These are phyloP conservation scores for Cyprinus carpio DNA, from an alignment of 2,113 vertebrate genomes.

Conservation along the genomic window DNA sequence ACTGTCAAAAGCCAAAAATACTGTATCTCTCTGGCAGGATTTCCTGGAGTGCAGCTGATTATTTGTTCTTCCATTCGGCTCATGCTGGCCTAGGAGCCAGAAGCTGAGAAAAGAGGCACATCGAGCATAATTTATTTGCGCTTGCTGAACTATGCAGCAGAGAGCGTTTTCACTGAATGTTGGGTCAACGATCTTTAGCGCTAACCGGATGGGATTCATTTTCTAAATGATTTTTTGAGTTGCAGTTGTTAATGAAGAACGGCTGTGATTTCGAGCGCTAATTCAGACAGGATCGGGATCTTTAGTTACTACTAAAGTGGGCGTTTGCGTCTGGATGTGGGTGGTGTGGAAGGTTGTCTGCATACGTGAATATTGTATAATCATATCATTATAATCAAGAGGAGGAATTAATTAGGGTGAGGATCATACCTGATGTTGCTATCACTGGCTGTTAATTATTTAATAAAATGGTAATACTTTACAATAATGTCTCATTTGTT, in stretches of 20 bases:
- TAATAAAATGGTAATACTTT: too few species aligned
- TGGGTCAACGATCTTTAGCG: conserved; percentile 62
- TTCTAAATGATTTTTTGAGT: not conserved
- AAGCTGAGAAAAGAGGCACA: conserved; percentile 62
- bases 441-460: too few species aligned
- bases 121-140: conserved; percentile 68
- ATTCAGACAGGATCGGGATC: not conserved
- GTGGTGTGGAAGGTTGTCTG: not conserved
- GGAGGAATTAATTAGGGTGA: not conserved
- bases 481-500: too few species aligned
- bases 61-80: conserved; percentile 43
- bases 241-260: not conserved
- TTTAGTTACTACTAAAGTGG: conserved; percentile 1
- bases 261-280: not conserved
- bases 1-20: conserved; percentile 41
- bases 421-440: not conserved
- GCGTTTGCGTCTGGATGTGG: not conserved
- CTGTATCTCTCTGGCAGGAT: not conserved
- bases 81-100: conserved; percentile 52
- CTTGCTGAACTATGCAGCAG: conserved; percentile 53
- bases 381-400: not conserved
- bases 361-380: not conserved
- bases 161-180: conserved; percentile 69
- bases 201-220: conserved; percentile 29
- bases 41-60: conserved; percentile 46